A percentile compares a stretch with the other conserved stretches of the same genome.
Conservation (phyloP, 2,797 vertebrate species). For the Rhinichthys osculus region DNA sequence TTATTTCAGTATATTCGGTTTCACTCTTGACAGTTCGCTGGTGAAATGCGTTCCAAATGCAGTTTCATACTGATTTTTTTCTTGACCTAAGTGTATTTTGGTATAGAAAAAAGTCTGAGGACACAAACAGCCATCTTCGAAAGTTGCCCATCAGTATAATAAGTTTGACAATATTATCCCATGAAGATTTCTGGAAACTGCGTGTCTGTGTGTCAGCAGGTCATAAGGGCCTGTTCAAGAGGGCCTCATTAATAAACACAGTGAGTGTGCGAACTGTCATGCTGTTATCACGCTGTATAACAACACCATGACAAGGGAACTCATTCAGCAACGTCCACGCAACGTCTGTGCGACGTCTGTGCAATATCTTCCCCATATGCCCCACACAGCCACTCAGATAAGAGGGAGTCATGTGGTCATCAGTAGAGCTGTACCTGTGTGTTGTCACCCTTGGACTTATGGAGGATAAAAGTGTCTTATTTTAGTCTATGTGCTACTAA, state of each 20-base stretch:
- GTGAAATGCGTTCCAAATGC: not conserved
- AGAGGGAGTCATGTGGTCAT: conserved; percentile 28
- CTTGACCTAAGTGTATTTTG: not conserved
- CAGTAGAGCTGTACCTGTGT: conserved; percentile 20
- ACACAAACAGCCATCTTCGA: not conserved
- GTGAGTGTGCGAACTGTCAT: conserved; percentile 75
- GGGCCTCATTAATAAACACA: conserved; percentile 67
- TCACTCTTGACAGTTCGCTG: too few species aligned
- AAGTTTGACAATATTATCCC: conserved; percentile 4
- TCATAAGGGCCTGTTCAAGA: conserved; percentile 65
- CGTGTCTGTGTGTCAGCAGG: conserved; percentile 60
- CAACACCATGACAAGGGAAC: conserved; percentile 79
- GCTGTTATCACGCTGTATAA: conserved; percentile 85
- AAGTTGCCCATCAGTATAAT: conserved; percentile 7
- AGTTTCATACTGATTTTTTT: not conserved
- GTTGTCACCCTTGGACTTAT: not conserved
- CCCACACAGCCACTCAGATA: conserved; percentile 63
- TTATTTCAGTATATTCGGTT: not conserved
- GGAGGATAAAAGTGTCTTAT: not conserved
- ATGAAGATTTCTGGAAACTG: conserved; percentile 49
- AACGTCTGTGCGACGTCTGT: conserved; percentile 86
- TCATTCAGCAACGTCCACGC: conserved; percentile 82
- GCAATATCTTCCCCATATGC: conserved; percentile 81
- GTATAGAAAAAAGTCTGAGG: not conserved
- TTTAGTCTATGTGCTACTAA: not conserved